These are phyloP conservation scores for Microplitis manilae DNA, from an alignment of 2,888 invertebrate genomes.

Conservation along the genomic window DNA sequence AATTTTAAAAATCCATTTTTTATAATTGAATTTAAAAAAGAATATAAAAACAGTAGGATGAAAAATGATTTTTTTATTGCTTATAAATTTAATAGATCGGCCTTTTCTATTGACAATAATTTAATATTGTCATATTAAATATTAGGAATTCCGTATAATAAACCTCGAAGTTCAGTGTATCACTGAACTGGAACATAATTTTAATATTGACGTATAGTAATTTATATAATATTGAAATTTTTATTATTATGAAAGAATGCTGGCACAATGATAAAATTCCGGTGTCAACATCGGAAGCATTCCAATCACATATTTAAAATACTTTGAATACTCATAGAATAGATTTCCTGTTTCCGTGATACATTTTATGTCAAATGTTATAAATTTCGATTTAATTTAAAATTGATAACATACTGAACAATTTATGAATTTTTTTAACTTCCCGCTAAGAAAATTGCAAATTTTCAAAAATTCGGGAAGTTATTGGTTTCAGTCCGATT, in stretches of 20 bases:
- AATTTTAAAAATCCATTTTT: too few species aligned
- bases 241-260: background rate
- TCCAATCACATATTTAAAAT: background rate
- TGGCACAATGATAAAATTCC: background rate
- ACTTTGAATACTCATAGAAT: background rate
- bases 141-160: background rate
- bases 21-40: too few species aligned
- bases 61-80: too few species aligned
- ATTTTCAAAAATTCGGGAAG: too few species aligned
- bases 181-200: background rate
- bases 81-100: too few species aligned
- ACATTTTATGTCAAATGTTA: background rate
- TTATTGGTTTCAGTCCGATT: too few species aligned
- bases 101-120: too few species aligned
- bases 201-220: background rate
- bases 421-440: background rate
- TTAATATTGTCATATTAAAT: too few species aligned
- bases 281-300: background rate
- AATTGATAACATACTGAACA: background rate
- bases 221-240: background rate
- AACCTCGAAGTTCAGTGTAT: background rate
- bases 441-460: too few species aligned
- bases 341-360: background rate
- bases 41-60: too few species aligned
- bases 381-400: background rate